Base-by-base conservation (phyloP, 2,113 vertebrate species). In the Axis porcinus region DNA sequence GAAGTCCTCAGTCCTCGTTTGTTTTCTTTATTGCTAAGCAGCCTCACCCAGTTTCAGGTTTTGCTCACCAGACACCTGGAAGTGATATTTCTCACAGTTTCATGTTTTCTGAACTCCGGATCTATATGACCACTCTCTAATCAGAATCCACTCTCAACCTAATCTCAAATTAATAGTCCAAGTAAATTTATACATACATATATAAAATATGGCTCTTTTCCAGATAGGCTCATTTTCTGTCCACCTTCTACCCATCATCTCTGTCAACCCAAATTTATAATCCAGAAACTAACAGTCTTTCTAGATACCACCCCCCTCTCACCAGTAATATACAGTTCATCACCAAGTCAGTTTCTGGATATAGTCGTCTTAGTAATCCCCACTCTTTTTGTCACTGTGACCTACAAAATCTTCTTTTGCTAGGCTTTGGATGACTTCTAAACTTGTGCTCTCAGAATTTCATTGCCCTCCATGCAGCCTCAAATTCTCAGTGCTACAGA, bases 281-380 rank as follows among this genome's bases (percentile, higher is more conserved):
- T 16, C 1, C 16, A 81, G 74, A 90, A 96, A 40, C 11, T 23
- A 92, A 23, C 4, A 47, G 3, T n/a, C 30, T 5, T 84, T 78
- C 60, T 52, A 55, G 7, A 70, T 43, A 86, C 0, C 3, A 28
- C 5, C 1, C 0, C 0, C n/a, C 8, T 27, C 4, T 43, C 28
- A 27, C 2, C 13, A 83, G 7, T 10, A 78, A 25, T 12, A 43
- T n/a, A 1, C 16, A 97, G 25, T 3, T 52, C 15, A 84, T 74
- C 28, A 54, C 3, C 7, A 55, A 47, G 4, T 96, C 21, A 82
- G 6, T 7, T 84, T 94, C 27, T 62, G 52, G 28, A 25, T 1
- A 19, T 50, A 2, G 2, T 40, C 36, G 8, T 50, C 28, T 60
- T 90, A 14, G 8, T 60, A 60, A 36, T 54, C 6, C 21, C n/a